phyloP scores from a whole-genome alignment of 2,888 invertebrate genomes.

The Blera fallax region DNA sequence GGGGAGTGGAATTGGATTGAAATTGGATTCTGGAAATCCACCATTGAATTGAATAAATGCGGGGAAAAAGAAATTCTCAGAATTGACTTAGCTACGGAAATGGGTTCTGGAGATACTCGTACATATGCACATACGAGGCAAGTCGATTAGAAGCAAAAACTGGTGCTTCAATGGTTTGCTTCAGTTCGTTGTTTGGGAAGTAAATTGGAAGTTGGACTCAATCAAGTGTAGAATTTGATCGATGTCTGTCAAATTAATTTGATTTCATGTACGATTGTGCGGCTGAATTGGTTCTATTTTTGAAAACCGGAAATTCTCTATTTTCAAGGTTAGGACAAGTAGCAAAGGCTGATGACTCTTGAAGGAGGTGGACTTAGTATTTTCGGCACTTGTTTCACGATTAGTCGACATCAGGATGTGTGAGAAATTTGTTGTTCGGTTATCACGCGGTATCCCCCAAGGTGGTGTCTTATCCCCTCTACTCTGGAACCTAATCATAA shows the following conservation, averaged over 20 bases:
- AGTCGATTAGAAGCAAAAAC: background rate
- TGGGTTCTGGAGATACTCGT: too few species aligned
- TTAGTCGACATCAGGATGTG: too few species aligned
- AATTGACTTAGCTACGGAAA: background rate
- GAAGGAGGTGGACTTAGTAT: too few species aligned
- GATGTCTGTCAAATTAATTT: background rate
- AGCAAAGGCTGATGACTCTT: too few species aligned
- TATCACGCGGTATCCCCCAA: too few species aligned
- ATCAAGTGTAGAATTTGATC: background rate
- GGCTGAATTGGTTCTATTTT: too few species aligned
- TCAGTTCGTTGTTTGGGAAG: background rate
- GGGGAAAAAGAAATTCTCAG: background rate
- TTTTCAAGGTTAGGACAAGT: too few species aligned
- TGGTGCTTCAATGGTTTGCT: background rate
- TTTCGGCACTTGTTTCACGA: too few species aligned
- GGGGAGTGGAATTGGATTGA: background rate
- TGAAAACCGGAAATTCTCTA: too few species aligned
- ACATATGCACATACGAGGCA: background rate
- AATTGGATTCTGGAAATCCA: constrained; percentile 6
- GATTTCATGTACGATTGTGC: background rate
- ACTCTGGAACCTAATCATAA: too few species aligned
- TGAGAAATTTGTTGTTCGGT: too few species aligned
- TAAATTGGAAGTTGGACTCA: background rate
- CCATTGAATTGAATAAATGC: background rate
- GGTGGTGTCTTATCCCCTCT: too few species aligned